Conservation (phyloP, 1,140 invertebrate genomes). For the Pseudomyrmex sp. region DNA sequence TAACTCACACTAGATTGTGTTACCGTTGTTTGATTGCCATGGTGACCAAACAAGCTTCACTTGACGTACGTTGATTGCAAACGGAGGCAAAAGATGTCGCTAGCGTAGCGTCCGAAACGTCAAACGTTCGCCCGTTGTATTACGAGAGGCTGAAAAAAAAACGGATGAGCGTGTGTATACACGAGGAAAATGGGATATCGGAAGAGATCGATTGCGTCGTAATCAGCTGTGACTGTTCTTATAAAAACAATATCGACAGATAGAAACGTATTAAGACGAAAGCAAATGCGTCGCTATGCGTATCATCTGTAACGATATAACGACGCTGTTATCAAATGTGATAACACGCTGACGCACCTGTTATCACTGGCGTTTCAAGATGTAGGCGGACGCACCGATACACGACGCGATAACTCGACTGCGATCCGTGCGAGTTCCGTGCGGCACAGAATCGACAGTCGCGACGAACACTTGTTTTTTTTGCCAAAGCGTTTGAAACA, state of each 20-base stretch:
- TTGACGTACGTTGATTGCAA: background rate
- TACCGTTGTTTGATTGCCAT: background rate
- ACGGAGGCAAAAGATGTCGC: background rate
- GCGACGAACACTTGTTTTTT: too few species aligned
- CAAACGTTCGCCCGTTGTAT: background rate
- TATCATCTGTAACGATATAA: background rate
- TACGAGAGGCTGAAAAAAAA: too few species aligned
- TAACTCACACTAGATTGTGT: background rate
- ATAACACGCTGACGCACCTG: conserved; percentile 23
- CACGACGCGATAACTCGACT: background rate
- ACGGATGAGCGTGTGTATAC: too few species aligned
- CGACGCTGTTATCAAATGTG: conserved; percentile 18
- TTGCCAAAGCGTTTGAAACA: too few species aligned
- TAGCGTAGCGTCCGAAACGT: background rate
- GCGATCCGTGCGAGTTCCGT: too few species aligned
- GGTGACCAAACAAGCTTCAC: background rate
- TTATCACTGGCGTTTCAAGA: conserved; percentile 22
- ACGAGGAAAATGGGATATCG: background rate
- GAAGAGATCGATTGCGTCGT: background rate
- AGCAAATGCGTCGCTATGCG: background rate
- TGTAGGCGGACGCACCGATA: conserved; percentile 13
- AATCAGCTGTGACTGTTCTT: background rate
- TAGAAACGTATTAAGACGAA: background rate
- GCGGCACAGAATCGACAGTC: background rate
- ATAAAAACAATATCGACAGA: background rate